Percentiles rank a stretch among this genome's conserved stretches.
Conservation (phyloP, 2,113 vertebrate species). For the Oxyruncus cristatus region DNA sequence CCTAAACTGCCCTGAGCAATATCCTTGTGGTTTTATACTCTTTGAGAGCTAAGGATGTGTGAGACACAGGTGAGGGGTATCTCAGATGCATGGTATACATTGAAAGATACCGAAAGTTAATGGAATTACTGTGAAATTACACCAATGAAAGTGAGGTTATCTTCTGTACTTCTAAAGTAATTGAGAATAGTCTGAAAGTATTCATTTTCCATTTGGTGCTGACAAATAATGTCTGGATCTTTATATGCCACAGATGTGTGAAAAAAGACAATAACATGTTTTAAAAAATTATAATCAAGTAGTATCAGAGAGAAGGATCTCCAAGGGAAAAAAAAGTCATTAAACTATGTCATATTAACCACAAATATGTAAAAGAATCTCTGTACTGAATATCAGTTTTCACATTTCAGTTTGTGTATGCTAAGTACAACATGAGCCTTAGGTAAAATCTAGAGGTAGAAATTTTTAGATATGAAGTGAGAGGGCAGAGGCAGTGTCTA, state of each 20-base stretch:
- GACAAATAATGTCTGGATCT: not conserved
- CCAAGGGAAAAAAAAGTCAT: not conserved
- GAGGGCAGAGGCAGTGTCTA: not conserved
- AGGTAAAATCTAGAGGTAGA: not conserved
- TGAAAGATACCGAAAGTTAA: not conserved
- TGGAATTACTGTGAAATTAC: not conserved
- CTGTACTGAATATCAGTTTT: not conserved
- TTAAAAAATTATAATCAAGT: not conserved
- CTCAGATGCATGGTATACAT: not conserved
- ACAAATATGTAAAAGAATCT: not conserved
- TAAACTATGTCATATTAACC: not conserved
- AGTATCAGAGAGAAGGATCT: not conserved
- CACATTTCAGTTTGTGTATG: not conserved
- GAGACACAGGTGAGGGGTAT: not conserved
- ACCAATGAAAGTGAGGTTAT: not conserved
- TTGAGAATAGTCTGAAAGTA: not conserved
- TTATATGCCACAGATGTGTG: not conserved
- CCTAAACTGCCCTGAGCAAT: not conserved
- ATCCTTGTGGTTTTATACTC: not conserved
- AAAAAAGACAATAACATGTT: not conserved
- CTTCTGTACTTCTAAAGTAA: not conserved
- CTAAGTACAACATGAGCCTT: not conserved
- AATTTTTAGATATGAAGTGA: not conserved
- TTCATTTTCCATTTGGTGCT: not conserved
- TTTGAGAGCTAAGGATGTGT: not conserved